Percentiles rank a stretch among this genome's conserved stretches.
Evolutionary conservation across 1,140 invertebrate genomes (phyloP).

Genomic region (Euura saliciscinereae): DNA sequence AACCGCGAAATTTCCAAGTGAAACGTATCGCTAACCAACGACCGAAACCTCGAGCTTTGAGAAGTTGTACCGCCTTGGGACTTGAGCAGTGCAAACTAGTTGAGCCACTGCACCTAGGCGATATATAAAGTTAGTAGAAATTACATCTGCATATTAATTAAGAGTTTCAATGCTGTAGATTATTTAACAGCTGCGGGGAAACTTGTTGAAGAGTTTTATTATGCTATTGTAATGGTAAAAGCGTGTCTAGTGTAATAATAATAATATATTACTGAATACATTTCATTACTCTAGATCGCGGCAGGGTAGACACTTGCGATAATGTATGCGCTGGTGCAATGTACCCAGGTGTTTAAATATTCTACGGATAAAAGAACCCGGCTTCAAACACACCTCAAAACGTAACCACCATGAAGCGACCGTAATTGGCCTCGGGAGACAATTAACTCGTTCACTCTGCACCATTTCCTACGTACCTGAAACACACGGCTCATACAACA

Average conservation of each 20-base stretch:
- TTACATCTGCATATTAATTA: constrained; percentile 46
- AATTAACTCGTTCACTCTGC: not conserved
- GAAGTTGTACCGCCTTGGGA: constrained; percentile 34
- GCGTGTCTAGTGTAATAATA: constrained; percentile 1
- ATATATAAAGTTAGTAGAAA: constrained; percentile 46
- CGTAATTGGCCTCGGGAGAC: not conserved
- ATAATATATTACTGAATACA: constrained; percentile 2
- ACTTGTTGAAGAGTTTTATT: constrained; percentile 2
- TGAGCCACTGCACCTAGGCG: constrained; percentile 12
- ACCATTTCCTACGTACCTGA: not conserved
- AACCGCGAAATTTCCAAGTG: not conserved
- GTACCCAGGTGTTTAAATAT: not conserved
- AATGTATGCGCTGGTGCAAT: not conserved
- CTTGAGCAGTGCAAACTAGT: constrained; percentile 6
- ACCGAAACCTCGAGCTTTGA: not conserved
- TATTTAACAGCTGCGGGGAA: constrained; percentile 37
- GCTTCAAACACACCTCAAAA: not conserved
- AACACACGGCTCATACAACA: not conserved
- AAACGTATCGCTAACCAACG: constrained; percentile 5
- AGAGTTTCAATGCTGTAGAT: constrained; percentile 44
- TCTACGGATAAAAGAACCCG: not conserved
- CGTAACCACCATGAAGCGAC: not conserved
- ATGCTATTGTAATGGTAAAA: constrained; percentile 5
- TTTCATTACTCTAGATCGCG: constrained; percentile 1
- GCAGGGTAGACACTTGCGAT: not conserved